A percentile compares a stretch with the other conserved stretches of the same genome.
Evolutionary conservation across 2,888 invertebrate genomes (phyloP).

Genomic region (Eurytoma californica): DNA sequence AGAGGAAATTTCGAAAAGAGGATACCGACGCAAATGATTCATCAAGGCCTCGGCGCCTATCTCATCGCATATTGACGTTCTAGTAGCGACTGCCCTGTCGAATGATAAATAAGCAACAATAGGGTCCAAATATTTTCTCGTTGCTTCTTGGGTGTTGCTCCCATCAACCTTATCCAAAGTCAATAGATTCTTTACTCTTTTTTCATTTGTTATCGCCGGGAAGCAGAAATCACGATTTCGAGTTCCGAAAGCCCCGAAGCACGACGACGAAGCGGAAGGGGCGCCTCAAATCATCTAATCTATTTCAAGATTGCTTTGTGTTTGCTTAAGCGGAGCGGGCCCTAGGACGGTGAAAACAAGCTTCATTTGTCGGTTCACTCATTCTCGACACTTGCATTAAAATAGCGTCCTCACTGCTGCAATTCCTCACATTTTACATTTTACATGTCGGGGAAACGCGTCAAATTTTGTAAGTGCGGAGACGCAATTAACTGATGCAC

Average conservation of each 20-base stretch:
- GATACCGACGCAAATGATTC: neutral
- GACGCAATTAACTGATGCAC: too few species aligned
- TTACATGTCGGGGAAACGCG: too few species aligned
- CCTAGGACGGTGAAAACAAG: neutral
- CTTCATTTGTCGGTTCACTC: too few species aligned
- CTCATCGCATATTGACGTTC: constrained; percentile 5
- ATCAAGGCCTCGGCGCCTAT: neutral
- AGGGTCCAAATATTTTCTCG: neutral
- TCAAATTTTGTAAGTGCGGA: too few species aligned
- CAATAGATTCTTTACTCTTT: too few species aligned
- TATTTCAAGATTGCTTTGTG: constrained; percentile 32
- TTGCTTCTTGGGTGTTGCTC: neutral
- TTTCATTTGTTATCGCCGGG: neutral
- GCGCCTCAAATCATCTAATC: constrained; percentile 24
- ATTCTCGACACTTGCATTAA: neutral
- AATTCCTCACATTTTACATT: too few species aligned
- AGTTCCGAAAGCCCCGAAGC: neutral
- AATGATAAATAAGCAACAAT: constrained; percentile 27
- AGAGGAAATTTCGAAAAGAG: too few species aligned
- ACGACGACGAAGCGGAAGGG: too few species aligned
- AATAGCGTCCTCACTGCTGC: neutral
- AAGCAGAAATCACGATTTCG: neutral
- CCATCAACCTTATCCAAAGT: neutral
- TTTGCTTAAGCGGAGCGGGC: constrained; percentile 24
- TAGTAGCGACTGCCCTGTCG: neutral